Evolutionary conservation across 2,888 invertebrate genomes (phyloP), one percentile per base, ranked within the genome.

Genomic region (Steinernema scapterisci): DNA sequence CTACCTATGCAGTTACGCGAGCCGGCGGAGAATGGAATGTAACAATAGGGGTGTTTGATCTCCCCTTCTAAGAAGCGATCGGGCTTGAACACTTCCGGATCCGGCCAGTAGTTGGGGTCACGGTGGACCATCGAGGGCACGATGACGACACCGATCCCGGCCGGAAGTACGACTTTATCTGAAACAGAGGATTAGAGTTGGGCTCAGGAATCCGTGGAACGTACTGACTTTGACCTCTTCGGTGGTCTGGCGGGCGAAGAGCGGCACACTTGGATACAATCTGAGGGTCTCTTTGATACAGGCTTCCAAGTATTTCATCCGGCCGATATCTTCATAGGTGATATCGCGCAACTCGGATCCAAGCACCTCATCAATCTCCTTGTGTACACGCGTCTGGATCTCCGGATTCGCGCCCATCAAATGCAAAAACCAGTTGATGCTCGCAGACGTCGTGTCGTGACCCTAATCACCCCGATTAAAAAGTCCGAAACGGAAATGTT

Each of bases 381-480:
- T 76, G n/a, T 90, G 89, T 0, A 90, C 88, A 79, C 89, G 89
- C 43, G 88, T 83, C 89, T 95, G 95, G 63, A 95, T 92, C 13
- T 93, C 91, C 70, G 92, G 93, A 86, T 95, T 92, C 44, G 92
- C 90, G 1, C 94, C 95, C 88, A 95, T 91, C 85, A 94, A 90
- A 81, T 93, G 93, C 5, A 94, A 90, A 80, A 93, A 93, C 90
- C 95, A 95, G 88, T 93, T 94, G 81, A 94, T 93, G 0, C 93
- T 94, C 44, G 95, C 93, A 16, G 93, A 92, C 0, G 93, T 93
- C 9, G 93, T 93, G 86, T 93, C 93, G 88, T 93, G 93, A 9
- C 93, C 93, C 91, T 95, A 79, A 75, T 75, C 70, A 51, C 13
- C 52, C 38, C 38, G 38, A 38, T 38, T 38, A 38, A 38, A 9